These are phyloP conservation scores for Herminia tarsipennalis DNA, from an alignment of 2,888 invertebrate genomes.

Conservation along the genomic window DNA sequence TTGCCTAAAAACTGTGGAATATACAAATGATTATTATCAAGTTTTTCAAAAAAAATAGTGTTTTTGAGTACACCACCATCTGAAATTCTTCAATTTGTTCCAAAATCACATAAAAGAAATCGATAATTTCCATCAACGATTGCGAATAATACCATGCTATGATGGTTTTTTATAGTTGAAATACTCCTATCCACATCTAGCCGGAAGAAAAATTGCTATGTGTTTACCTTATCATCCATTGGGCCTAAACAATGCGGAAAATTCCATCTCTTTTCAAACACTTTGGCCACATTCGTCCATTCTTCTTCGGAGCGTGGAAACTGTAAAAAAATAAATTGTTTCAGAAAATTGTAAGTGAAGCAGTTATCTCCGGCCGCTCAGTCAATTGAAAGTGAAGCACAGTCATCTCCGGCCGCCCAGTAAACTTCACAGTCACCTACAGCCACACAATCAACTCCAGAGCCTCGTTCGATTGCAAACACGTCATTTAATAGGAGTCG, in stretches of 20 bases:
- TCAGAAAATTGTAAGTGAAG: too few species aligned
- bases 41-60: constrained; percentile 7
- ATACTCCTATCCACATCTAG: constrained; percentile 23
- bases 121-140: constrained; percentile 15
- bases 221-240: neutral
- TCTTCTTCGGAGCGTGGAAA: too few species aligned
- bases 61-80: constrained; percentile 11
- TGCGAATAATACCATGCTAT: constrained; percentile 8
- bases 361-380: too few species aligned
- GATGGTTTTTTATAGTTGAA: constrained; percentile 35
- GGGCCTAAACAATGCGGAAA: neutral
- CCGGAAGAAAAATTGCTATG: constrained; percentile 4
- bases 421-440: too few species aligned
- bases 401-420: too few species aligned
- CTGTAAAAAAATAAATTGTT: too few species aligned
- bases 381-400: too few species aligned
- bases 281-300: too few species aligned
- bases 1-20: too few species aligned
- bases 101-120: constrained; percentile 16
- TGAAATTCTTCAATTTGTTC: constrained; percentile 9
- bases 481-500: neutral
- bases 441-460: too few species aligned
- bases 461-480: too few species aligned
- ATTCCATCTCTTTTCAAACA: constrained; percentile 7
- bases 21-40: too few species aligned